Evolutionary conservation across 2,113 vertebrate species (phyloP), one percentile per base, ranked within the genome.

Genomic region (Herpetotheres cachinnans): DNA sequence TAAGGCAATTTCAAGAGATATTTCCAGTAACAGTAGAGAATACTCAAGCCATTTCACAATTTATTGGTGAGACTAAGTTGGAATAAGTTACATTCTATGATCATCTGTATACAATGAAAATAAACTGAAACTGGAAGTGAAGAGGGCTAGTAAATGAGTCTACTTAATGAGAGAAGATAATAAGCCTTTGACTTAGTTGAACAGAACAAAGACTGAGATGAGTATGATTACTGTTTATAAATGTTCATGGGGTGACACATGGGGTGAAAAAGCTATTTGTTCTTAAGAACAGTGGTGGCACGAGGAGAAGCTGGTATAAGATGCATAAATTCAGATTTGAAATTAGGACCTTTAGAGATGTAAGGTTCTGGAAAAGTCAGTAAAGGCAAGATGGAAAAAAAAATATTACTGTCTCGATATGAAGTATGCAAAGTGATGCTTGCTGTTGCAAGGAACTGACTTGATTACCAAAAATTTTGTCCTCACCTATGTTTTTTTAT

Each of bases 251-350:
- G 8, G 15, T 54, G 18, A 89, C 77, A 77, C 5, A 32, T 2
- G 9, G 2, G 2, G 3, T 3, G 4, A 0, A 14, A 47, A 76
- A 86, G 6, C 1, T 59, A 20, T 47, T 69, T 84, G 15, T 81
- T 59, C 24, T 56, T 36, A 44, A 50, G 29, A 10, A 49, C 13
- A 47, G 21, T 49, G 34, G 7, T 66, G 10, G 9, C 15, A 65
- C 38, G 73, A 49, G 7, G 4, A 77, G 18, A 62, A 91, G 56
- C 8, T 40, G 5, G 10, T 36, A 58, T 30, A 93, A 59, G 91
- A 86, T 25, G 8, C 13, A 19, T 65, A 67, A 50, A 16, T 76
- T 82, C 29, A 63, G 6, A 38, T 67, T 67, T 67, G 5, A 72
- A 93, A 73, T 77, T 69, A 50, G 3, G 19, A 76, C 1, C 6